These are phyloP conservation scores for Siphamia tubifer DNA, from an alignment of 2,113 vertebrate species.

Conservation along the genomic window DNA sequence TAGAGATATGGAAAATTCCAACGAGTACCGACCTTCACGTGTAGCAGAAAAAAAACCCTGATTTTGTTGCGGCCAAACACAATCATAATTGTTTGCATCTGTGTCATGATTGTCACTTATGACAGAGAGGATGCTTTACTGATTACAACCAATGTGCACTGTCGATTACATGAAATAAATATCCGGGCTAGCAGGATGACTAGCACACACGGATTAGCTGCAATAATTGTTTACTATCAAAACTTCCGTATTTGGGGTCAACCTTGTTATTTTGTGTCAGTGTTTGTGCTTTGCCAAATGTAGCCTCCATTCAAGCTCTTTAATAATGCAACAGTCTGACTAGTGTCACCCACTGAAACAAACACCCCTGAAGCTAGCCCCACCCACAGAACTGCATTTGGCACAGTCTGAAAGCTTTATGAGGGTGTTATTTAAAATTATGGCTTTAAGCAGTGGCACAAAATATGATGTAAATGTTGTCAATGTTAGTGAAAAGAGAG, in stretches of 20 bases:
- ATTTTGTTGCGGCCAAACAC: too few relatives aligned
- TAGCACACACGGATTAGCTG: not conserved
- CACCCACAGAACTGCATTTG: conserved; percentile 43
- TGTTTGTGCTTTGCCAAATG: conserved; percentile 20
- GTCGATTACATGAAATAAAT: not conserved
- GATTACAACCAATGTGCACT: not conserved
- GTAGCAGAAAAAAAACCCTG: not conserved
- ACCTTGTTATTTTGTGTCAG: conserved; percentile 21
- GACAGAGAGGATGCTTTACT: not conserved
- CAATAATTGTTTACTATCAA: not conserved
- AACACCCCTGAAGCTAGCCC: conserved; percentile 50
- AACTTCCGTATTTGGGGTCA: conserved; percentile 3
- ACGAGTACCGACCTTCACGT: not conserved
- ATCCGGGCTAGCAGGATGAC: not conserved
- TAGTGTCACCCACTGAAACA: conserved; percentile 53
- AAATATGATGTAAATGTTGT: conserved; percentile 10
- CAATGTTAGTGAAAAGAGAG: not conserved
- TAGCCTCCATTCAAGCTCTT: conserved; percentile 16
- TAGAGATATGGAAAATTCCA: not conserved
- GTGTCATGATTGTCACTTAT: not conserved
- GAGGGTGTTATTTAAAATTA: conserved; percentile 24
- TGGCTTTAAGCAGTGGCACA: not conserved
- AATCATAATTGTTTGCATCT: too few relatives aligned
- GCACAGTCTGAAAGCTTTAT: conserved; percentile 48
- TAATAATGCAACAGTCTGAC: conserved; percentile 59